Conservation (phyloP, 1,140 invertebrate species). For the Stenopsyche tienmushanensis region DNA sequence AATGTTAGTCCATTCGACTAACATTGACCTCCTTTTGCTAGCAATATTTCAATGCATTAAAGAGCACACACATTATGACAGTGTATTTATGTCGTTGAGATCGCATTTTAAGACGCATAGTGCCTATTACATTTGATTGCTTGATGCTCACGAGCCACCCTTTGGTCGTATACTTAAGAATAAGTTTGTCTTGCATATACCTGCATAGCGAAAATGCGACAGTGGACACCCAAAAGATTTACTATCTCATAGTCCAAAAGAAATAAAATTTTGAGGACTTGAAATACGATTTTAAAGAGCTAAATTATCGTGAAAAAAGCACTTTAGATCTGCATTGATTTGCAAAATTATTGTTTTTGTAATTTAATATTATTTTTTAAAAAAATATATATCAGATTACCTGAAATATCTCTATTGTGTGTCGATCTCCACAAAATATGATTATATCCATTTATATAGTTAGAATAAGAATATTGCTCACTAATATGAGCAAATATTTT, state of each 20-base stretch:
- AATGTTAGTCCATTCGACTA: too few relatives aligned
- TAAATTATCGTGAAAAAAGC: not conserved
- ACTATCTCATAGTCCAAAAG: conserved; percentile 1
- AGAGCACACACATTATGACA: not conserved
- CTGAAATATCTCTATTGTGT: too few relatives aligned
- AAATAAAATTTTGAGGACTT: too few relatives aligned
- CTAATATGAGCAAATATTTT: too few relatives aligned
- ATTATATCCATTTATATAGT: too few relatives aligned
- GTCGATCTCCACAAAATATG: too few relatives aligned
- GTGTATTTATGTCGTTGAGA: not conserved
- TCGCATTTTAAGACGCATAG: not conserved
- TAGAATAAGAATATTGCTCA: too few relatives aligned
- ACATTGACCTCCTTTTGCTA: too few relatives aligned
- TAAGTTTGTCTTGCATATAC: conserved; percentile 16
- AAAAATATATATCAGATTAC: not conserved
- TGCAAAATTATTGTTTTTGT: not conserved
- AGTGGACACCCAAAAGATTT: not conserved
- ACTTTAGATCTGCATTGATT: not conserved
- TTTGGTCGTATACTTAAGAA: not conserved
- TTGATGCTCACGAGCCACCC: not conserved
- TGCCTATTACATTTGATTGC: not conserved
- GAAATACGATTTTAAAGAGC: not conserved
- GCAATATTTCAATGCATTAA: not conserved
- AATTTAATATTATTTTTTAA: not conserved
- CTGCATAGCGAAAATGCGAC: conserved; percentile 6